These are phyloP conservation scores for Oreonectes daqikongensis DNA, from an alignment of 2,797 vertebrate species.

Conservation along the genomic window DNA sequence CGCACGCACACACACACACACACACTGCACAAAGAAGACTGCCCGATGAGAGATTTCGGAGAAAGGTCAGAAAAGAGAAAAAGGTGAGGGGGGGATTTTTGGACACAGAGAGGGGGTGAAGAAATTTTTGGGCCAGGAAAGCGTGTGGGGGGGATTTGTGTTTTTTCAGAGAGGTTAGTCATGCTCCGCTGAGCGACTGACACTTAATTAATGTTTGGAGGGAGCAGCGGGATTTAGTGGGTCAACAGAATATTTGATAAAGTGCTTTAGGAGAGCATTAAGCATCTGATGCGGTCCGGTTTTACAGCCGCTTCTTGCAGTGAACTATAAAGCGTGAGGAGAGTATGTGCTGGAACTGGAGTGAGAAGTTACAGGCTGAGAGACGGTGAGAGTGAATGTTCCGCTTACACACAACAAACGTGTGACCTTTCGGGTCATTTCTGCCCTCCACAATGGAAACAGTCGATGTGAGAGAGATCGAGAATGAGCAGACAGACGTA, in stretches of 20 bases:
- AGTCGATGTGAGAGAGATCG: neutral
- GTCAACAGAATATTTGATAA: constrained; percentile 62
- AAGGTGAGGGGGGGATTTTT: constrained; percentile 39
- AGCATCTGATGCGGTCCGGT: constrained; percentile 11
- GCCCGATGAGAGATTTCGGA: constrained; percentile 33
- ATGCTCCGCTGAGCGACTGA: constrained; percentile 53
- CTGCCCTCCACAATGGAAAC: neutral
- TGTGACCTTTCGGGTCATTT: neutral
- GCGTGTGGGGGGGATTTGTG: constrained; percentile 40
- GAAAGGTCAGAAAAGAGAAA: constrained; percentile 34
- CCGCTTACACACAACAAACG: neutral
- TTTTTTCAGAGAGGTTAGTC: constrained; percentile 57
- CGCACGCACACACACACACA: too few relatives aligned
- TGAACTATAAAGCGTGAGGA: constrained; percentile 31
- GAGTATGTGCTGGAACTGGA: neutral
- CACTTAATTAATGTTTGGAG: constrained; percentile 58
- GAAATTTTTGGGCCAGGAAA: constrained; percentile 44
- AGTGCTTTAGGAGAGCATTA: constrained; percentile 51
- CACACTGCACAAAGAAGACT: constrained; percentile 34
- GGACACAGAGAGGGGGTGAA: constrained; percentile 34
- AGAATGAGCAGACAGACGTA: neutral
- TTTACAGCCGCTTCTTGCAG: constrained; percentile 32
- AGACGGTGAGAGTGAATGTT: neutral
- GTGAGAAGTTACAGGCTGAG: constrained; percentile 12
- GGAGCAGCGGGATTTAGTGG: constrained; percentile 57